Evolutionary conservation across 1,140 invertebrate species (phyloP), one percentile per base, ranked within the genome.

Genomic region (Zelostemma sp.): DNA sequence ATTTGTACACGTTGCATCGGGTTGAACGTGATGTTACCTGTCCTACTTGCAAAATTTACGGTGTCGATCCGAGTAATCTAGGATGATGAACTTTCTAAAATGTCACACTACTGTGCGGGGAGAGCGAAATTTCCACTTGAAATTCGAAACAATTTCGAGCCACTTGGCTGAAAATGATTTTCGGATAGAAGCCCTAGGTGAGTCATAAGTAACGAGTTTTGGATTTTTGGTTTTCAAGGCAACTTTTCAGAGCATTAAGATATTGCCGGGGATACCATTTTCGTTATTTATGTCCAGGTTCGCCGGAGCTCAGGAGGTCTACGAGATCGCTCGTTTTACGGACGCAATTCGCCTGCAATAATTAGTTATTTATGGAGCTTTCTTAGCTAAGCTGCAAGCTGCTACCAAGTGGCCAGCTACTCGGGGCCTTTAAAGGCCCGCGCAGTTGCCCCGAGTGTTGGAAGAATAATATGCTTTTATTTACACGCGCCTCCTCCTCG

Each of bases 321-420:
- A 56, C 53, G 65, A 65, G 70, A 68, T 78, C 72, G 72, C 61
- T 69, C 75, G 63, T 65, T 79, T 80, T 73, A 75, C 72, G 63
- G 56, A 69, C 67, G 75, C 70, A 72, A 70, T 74, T 72, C 74
- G 69, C 72, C 72, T 55, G 72, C 72, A 75, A 77, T 76, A 75
- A 81, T 80, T 78, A 78, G 75, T 81, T 80, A 79, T 80, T 78
- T 78, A 76, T 74, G 76, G 53, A 58, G 69, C 72, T 68, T 74
- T 69, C 69, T 72, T 59, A 60, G 62, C 69, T 74, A 66, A 69
- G 72, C 35, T 35, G 9, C 17, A 25, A 14, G 25, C 40, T 8
- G 51, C 74, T 75, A 75, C 73, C 73, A 73, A 28, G 49, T 41
- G 28, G 43, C 18, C 43, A 48, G 45, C 50, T 43, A 57, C 61